Evolutionary conservation across 2,888 invertebrate genomes (phyloP).

Genomic region (Nomada lathburiana): DNA sequence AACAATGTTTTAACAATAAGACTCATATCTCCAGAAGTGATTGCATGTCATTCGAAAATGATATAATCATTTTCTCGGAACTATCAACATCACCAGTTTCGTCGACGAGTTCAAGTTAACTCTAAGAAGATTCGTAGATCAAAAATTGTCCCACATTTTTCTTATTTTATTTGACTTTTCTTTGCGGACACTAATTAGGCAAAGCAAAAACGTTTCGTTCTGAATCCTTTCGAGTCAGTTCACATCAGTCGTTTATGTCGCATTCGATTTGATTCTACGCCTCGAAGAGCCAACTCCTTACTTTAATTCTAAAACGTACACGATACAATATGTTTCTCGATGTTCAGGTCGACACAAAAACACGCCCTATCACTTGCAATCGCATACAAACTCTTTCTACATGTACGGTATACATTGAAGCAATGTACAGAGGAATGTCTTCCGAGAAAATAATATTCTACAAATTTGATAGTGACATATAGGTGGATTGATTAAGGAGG

Average conservation of each 20-base stretch:
- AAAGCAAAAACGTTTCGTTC: neutral
- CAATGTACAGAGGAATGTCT: slow-evolving; percentile 63
- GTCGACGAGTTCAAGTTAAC: neutral
- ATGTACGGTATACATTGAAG: slow-evolving; percentile 53
- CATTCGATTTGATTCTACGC: slow-evolving; percentile 2
- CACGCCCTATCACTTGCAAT: slow-evolving; percentile 27
- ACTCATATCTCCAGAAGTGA: neutral
- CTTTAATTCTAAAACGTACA: slow-evolving; percentile 2
- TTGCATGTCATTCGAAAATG: neutral
- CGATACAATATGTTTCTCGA: neutral
- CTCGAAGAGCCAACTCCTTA: neutral
- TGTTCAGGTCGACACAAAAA: slow-evolving; percentile 24
- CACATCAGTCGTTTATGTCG: neutral
- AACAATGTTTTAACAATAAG: slow-evolving; percentile 6
- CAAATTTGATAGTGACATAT: slow-evolving; percentile 45
- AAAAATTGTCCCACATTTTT: neutral
- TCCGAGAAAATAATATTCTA: slow-evolving; percentile 45
- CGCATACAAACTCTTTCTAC: slow-evolving; percentile 46
- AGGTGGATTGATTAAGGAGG: slow-evolving; percentile 58
- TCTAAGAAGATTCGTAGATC: slow-evolving; percentile 3
- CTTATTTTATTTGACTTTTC: neutral
- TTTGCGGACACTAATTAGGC: neutral
- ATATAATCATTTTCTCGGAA: neutral
- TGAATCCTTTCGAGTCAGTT: neutral
- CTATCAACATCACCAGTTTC: slow-evolving; percentile 4